Percentiles rank a stretch among this genome's conserved stretches.
Evolutionary conservation across 2,113 vertebrate genomes (phyloP).

Genomic region (Etheostoma spectabile): DNA sequence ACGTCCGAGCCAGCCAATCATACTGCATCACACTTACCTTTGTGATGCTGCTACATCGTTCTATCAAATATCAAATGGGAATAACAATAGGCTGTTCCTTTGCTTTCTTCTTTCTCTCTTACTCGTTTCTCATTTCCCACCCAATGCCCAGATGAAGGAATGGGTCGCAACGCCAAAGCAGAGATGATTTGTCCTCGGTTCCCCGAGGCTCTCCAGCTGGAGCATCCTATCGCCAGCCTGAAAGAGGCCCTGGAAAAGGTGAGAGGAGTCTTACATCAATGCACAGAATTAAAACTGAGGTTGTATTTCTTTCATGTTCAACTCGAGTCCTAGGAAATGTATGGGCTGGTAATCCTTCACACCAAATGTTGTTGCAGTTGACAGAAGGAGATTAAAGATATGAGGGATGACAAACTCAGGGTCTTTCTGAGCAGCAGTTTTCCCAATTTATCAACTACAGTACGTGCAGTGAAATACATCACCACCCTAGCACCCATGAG

Average conservation of each 20-base stretch:
- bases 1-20: neutral
- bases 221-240: conserved; percentile 91
- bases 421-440: neutral
- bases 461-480: neutral
- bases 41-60: conserved; percentile 1
- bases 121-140: conserved; percentile 9
- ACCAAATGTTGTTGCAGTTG: conserved; percentile 40
- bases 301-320: conserved; percentile 7
- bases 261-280: conserved; percentile 10
- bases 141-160: conserved; percentile 65
- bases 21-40: neutral
- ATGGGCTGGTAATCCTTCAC: conserved; percentile 71
- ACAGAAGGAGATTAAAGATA: conserved; percentile 74
- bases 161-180: conserved; percentile 57
- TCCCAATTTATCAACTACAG: neutral
- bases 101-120: conserved; percentile 3
- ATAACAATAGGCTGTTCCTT: neutral
- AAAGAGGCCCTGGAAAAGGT: conserved; percentile 95
- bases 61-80: conserved; percentile 26
- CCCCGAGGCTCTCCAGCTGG: conserved; percentile 88
- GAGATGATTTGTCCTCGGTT: conserved; percentile 90
- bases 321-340: conserved; percentile 50
- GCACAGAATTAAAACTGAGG: conserved; percentile 4
- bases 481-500: neutral
- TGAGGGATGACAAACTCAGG: conserved; percentile 45